Percentiles rank a stretch among this genome's conserved stretches.
Conservation (phyloP, 2,113 vertebrate species). For the Haplochromis vanheusdeni region DNA sequence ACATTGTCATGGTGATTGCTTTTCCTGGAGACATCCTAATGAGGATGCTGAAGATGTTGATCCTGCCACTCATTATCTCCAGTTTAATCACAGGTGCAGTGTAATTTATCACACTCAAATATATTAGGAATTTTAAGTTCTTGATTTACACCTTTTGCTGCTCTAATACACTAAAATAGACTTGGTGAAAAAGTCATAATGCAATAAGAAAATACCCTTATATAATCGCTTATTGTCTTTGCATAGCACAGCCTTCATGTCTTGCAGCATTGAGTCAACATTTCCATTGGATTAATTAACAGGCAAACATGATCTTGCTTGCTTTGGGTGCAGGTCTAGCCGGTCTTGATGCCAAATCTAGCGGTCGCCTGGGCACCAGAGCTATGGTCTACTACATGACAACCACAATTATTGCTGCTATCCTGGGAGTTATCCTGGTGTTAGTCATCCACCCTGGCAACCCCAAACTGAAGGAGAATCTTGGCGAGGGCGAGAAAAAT, state of each 20-base stretch:
- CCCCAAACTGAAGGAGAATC: slow-evolving; percentile 90
- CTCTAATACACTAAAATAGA: neutral
- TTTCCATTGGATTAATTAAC: neutral
- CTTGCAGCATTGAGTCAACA: neutral
- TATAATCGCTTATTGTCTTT: neutral
- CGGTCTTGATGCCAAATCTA: slow-evolving; percentile 95
- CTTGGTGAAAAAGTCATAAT: neutral
- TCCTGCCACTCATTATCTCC: slow-evolving; percentile 97
- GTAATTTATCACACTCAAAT: neutral
- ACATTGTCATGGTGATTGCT: slow-evolving; percentile 93
- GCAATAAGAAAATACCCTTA: neutral
- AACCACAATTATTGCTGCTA: slow-evolving; percentile 93
- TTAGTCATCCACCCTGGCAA: slow-evolving; percentile 94
- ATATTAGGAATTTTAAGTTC: neutral
- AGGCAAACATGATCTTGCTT: slow-evolving; percentile 1
- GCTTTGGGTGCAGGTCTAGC: slow-evolving; percentile 79
- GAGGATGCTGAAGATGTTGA: slow-evolving; percentile 99
- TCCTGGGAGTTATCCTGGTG: slow-evolving; percentile 95
- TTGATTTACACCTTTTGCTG: neutral
- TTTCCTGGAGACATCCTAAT: slow-evolving; percentile 98
- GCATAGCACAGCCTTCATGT: neutral
- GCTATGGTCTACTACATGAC: slow-evolving; percentile 98
- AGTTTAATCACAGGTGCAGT: slow-evolving; percentile 95
- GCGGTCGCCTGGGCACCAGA: slow-evolving; percentile 91
- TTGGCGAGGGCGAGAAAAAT: slow-evolving; percentile 88